Conservation (phyloP, 2,888 invertebrate species). For the Limnephilus lunatus region DNA sequence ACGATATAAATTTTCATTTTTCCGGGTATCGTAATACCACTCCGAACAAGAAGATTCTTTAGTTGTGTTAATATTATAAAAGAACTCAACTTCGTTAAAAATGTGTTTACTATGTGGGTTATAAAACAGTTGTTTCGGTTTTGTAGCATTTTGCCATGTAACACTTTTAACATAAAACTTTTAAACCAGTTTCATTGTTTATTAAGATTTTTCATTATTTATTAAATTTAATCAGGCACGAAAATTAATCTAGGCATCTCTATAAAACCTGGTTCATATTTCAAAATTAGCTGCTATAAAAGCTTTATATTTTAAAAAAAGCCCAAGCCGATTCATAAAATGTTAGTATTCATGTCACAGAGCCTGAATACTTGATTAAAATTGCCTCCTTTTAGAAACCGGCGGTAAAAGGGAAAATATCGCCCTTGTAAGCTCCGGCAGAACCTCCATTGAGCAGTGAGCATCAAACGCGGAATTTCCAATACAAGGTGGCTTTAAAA, state of each 20-base stretch:
- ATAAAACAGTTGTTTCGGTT: too few relatives aligned
- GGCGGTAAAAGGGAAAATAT: constrained; percentile 12
- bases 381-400: constrained; percentile 19
- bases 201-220: too few relatives aligned
- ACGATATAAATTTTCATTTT: too few relatives aligned
- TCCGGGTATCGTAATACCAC: neutral
- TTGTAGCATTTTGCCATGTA: too few relatives aligned
- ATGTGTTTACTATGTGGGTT: too few relatives aligned
- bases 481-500: constrained; percentile 47
- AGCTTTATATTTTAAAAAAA: neutral
- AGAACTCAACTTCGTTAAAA: neutral
- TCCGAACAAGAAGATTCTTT: neutral
- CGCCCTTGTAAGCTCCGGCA: neutral
- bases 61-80: neutral
- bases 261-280: neutral
- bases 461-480: constrained; percentile 39
- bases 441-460: neutral
- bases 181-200: too few relatives aligned
- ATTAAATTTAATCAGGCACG: too few relatives aligned
- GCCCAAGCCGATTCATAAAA: neutral
- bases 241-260: too few relatives aligned
- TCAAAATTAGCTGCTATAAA: neutral
- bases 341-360: neutral
- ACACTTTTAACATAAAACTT: too few relatives aligned
- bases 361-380: neutral